phyloP scores from a whole-genome alignment of 1,140 invertebrate species.

The Bombus waltoni region DNA sequence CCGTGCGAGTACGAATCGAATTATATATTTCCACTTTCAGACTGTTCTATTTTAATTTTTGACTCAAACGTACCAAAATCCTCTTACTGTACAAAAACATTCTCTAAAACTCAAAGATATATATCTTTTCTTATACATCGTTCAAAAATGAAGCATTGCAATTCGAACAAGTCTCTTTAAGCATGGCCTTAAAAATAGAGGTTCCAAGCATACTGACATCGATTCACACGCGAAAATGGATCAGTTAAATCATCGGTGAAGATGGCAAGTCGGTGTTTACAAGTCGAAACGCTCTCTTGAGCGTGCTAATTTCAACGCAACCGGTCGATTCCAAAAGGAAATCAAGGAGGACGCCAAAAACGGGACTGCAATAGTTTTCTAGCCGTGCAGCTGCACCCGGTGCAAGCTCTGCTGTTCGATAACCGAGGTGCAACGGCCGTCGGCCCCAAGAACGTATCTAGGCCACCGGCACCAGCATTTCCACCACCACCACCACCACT shows the following conservation, averaged over 20 bases:
- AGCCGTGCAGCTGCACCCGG: slow-evolving; percentile 63
- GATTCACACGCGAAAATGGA: background rate
- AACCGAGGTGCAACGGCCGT: slow-evolving; percentile 76
- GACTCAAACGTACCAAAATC: background rate
- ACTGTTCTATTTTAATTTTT: background rate
- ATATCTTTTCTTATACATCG: background rate
- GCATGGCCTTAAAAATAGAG: background rate
- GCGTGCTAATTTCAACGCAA: slow-evolving; percentile 1
- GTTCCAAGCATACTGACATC: background rate
- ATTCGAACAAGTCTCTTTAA: background rate
- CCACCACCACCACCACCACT: slow-evolving; percentile 35
- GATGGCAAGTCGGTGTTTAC: background rate
- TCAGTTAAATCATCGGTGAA: background rate
- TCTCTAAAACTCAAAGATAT: background rate
- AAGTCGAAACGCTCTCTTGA: background rate
- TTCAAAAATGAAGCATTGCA: background rate
- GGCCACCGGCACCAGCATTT: slow-evolving; percentile 72
- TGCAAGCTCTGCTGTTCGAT: slow-evolving; percentile 75
- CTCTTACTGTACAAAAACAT: background rate
- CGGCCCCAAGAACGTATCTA: slow-evolving; percentile 77
- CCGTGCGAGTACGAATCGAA: background rate
- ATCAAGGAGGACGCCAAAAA: slow-evolving; percentile 32
- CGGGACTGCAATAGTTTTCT: slow-evolving; percentile 48
- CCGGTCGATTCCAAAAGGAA: slow-evolving; percentile 9
- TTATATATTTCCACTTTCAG: background rate